Conservation (phyloP, 2,797 vertebrate species). For the Pseudochirops corinnae region DNA sequence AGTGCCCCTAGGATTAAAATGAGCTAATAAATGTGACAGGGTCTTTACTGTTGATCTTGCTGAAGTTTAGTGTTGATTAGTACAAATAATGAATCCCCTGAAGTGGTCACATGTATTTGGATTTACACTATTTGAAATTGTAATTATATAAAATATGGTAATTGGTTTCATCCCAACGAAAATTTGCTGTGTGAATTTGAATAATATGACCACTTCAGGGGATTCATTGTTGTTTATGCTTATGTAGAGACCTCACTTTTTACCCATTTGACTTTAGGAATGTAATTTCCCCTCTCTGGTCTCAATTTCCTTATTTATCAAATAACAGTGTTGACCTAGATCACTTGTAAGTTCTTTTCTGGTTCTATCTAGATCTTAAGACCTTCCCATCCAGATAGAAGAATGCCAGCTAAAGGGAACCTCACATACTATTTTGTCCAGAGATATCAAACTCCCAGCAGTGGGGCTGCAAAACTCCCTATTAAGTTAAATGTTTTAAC, state of each 20-base stretch:
- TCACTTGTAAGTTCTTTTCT: neutral
- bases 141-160: neutral
- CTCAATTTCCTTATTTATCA: neutral
- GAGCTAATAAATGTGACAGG: neutral
- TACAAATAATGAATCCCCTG: neutral
- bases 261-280: neutral
- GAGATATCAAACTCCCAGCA: neutral
- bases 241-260: neutral
- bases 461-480: neutral
- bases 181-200: neutral
- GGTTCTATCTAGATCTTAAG: neutral
- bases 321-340: neutral
- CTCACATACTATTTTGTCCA: neutral
- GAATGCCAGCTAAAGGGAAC: neutral
- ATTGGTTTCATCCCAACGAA: neutral
- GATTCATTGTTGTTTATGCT: neutral
- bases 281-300: neutral
- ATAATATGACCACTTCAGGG: neutral
- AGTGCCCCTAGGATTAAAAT: neutral
- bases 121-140: neutral
- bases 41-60: neutral
- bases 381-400: neutral
- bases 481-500: neutral
- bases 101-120: neutral
- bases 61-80: neutral